These are phyloP conservation scores for Stigmatopora nigra DNA, from an alignment of 2,113 vertebrate species.

Conservation along the genomic window DNA sequence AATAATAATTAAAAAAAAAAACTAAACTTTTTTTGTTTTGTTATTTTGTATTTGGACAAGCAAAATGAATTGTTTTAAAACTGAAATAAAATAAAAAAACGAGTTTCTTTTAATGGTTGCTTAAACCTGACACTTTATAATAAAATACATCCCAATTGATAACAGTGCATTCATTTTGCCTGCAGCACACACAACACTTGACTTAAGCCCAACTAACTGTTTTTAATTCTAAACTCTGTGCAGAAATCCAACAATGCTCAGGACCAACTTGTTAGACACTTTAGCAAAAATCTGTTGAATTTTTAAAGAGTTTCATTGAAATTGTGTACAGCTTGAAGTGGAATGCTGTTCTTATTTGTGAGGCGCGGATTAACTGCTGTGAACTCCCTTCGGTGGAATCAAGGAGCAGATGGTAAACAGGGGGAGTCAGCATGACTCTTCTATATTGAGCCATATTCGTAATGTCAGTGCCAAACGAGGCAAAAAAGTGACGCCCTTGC, in stretches of 20 bases:
- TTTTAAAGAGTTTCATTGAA: background rate
- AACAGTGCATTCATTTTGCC: background rate
- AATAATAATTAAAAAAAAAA: no score
- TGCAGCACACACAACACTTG: background rate
- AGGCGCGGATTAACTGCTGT: slow-evolving; percentile 13
- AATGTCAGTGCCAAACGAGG: background rate
- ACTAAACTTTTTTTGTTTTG: no score
- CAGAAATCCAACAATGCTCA: background rate
- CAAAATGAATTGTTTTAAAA: no score
- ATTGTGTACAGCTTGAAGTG: background rate
- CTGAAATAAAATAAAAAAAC: no score
- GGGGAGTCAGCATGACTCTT: background rate
- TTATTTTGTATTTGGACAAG: no score
- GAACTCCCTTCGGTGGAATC: slow-evolving; percentile 4
- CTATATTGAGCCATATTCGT: background rate
- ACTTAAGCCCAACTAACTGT: background rate
- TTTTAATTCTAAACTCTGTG: background rate
- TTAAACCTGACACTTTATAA: no score
- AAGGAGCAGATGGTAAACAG: slow-evolving; percentile 33
- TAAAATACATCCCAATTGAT: no score
- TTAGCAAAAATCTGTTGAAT: background rate
- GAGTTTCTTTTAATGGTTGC: no score
- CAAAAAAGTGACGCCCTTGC: background rate
- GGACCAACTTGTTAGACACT: background rate
- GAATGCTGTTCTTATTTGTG: background rate